phyloP scores from a whole-genome alignment of 1,140 invertebrate genomes.

The Caenorhabditis latens region DNA sequence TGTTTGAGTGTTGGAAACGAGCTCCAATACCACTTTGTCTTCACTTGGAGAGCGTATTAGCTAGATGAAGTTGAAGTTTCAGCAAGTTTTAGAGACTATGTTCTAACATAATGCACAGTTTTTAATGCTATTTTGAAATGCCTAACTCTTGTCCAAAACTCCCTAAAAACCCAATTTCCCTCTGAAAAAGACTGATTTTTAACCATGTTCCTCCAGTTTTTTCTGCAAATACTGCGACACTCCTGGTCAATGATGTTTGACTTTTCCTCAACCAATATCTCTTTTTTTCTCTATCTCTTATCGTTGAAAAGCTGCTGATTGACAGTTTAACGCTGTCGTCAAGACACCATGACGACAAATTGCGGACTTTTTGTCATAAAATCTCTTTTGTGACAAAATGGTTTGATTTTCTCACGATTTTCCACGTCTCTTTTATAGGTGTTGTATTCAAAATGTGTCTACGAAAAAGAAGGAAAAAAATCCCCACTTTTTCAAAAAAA shows the following conservation, averaged over 20 bases:
- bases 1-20: too few species aligned
- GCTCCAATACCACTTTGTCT: too few species aligned
- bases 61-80: too few species aligned
- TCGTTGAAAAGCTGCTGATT: neutral
- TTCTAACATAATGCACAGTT: too few species aligned
- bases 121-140: too few species aligned
- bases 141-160: too few species aligned
- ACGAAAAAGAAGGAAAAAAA: too few species aligned
- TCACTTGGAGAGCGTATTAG: too few species aligned
- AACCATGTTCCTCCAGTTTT: neutral
- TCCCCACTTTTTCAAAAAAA: too few species aligned
- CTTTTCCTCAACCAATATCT: neutral
- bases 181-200: neutral
- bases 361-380: slow-evolving; percentile 4
- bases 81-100: too few species aligned
- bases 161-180: too few species aligned
- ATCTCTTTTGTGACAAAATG: neutral
- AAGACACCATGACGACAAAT: slow-evolving; percentile 8
- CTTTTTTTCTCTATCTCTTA: slow-evolving; percentile 2
- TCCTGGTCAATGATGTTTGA: neutral
- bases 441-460: neutral
- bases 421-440: neutral
- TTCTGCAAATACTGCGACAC: neutral
- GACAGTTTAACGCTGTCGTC: neutral
- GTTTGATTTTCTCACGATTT: neutral